phyloP scores from a whole-genome alignment of 1,140 invertebrate species.

The Radopholus similis region DNA sequence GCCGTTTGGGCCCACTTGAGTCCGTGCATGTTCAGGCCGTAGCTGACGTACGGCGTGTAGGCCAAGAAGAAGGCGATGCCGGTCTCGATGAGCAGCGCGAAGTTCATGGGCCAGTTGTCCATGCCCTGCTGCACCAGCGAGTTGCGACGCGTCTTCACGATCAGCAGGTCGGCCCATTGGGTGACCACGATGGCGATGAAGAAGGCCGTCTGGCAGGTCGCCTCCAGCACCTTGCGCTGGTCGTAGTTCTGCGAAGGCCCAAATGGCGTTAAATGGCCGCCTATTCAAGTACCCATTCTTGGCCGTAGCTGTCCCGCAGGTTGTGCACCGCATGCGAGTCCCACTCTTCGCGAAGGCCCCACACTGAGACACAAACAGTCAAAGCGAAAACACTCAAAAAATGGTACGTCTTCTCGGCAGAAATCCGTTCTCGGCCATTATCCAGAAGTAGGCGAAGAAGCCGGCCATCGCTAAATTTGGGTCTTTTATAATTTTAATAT shows the following conservation, averaged over 20 bases:
- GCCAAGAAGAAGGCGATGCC: conserved; percentile 84
- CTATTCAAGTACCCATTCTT: conserved; percentile 65
- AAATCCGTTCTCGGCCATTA: conserved; percentile 68
- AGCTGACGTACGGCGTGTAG: conserved; percentile 91
- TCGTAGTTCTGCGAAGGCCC: conserved; percentile 59
- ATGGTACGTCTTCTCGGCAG: conserved; percentile 52
- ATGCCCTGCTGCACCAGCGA: conserved; percentile 63
- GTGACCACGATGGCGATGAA: conserved; percentile 63
- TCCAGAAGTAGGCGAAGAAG: conserved; percentile 78
- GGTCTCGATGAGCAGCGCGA: conserved; percentile 87
- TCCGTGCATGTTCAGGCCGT: conserved; percentile 89
- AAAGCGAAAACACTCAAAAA: conserved; percentile 9
- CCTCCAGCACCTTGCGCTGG: conserved; percentile 61
- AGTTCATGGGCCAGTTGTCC: conserved; percentile 86
- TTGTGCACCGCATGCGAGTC: conserved; percentile 66
- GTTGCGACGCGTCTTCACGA: conserved; percentile 62
- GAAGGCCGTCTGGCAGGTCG: conserved; percentile 63
- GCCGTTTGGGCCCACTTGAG: conserved; percentile 74
- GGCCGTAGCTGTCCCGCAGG: conserved; percentile 66
- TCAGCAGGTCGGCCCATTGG: conserved; percentile 63
- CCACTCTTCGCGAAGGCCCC: conserved; percentile 63
- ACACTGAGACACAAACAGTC: background rate
- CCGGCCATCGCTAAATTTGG: conserved; percentile 73
- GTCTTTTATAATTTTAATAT: background rate
- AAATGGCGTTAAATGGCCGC: background rate